A percentile compares a stretch with the other conserved stretches of the same genome.
Evolutionary conservation across 2,888 invertebrate genomes (phyloP).

Genomic region (Tridacna crocea): DNA sequence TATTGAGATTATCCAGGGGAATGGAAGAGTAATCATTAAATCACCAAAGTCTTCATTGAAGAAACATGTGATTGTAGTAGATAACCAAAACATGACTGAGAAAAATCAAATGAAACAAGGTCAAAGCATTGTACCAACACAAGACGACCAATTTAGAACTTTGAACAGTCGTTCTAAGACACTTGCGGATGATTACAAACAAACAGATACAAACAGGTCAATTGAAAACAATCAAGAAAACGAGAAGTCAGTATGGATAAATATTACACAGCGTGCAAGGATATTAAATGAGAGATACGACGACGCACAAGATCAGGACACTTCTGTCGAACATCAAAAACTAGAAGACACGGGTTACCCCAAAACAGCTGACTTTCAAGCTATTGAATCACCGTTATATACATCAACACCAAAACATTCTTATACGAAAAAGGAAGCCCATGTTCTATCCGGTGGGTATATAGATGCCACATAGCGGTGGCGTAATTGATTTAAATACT

Average conservation of each 20-base stretch:
- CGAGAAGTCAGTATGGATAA: conserved; percentile 12
- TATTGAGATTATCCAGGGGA: no score
- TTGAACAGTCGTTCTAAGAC: no score
- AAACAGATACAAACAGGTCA: no score
- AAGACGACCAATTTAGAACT: no score
- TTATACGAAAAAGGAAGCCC: not conserved
- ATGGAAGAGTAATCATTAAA: no score
- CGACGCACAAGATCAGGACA: not conserved
- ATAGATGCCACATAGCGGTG: not conserved
- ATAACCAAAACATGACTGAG: no score
- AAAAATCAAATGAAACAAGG: no score
- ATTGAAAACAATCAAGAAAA: not conserved
- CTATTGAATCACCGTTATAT: not conserved
- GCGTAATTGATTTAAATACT: no score
- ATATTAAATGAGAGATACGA: not conserved
- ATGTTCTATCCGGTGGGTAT: not conserved
- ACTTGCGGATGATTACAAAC: no score
- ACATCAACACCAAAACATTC: conserved; percentile 3
- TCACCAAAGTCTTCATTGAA: no score
- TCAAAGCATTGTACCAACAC: no score
- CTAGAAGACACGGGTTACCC: not conserved
- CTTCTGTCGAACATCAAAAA: not conserved
- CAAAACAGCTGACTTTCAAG: not conserved
- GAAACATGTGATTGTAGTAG: no score
- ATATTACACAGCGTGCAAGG: conserved; percentile 9